Evolutionary conservation across 2,797 vertebrate genomes (phyloP).

Genomic region (Gymnothorax reevesii): DNA sequence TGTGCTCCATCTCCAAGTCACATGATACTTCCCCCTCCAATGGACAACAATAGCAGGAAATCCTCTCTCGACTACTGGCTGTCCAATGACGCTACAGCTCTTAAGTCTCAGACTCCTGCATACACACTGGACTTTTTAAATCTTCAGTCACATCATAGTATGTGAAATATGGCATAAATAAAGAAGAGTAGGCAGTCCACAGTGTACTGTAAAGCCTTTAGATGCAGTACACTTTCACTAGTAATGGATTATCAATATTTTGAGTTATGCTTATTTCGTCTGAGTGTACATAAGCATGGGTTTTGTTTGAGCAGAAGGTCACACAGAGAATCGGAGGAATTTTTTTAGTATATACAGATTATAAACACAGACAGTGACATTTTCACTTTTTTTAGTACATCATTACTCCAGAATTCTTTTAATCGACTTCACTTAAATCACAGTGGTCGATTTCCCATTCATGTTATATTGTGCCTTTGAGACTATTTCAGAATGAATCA

Average conservation of each 20-base stretch:
- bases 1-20: conserved; percentile 40
- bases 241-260: not conserved
- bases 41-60: conserved; percentile 71
- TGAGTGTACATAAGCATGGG: not conserved
- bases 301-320: conserved; percentile 21
- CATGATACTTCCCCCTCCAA: conserved; percentile 56
- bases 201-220: not conserved
- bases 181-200: not conserved
- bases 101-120: conserved; percentile 21
- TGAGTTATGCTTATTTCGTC: not conserved
- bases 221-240: not conserved
- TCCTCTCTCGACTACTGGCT: conserved; percentile 64
- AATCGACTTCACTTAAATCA: not conserved
- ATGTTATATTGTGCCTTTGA: not conserved
- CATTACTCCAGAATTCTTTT: not conserved
- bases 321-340: not conserved
- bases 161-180: conserved; percentile 9
- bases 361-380: not conserved
- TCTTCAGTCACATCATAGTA: not conserved
- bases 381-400: conserved; percentile 5
- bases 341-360: conserved; percentile 4
- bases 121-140: not conserved
- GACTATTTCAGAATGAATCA: not conserved
- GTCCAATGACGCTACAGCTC: conserved; percentile 51
- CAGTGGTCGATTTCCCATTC: not conserved